Base-by-base conservation (phyloP, 2,888 invertebrate genomes). In the Gastrophysa polygoni region DNA sequence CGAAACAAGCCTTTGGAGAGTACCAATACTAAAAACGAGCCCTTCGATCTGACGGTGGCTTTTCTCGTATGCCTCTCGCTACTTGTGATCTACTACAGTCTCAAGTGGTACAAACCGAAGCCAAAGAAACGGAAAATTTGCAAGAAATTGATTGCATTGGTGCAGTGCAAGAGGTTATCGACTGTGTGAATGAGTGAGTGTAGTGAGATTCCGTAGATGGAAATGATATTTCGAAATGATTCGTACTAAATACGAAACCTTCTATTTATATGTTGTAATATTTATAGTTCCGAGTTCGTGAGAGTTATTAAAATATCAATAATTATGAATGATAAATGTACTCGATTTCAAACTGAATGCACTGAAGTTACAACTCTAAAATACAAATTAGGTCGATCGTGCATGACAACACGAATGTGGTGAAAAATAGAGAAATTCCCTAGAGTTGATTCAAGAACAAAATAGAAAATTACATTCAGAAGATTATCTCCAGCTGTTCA, bases 1-100 rank as follows among this genome's bases (percentile, higher is more conserved):
- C 82, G 86, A 6, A 82, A 81, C 71, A 82, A 80, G 10, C 83
- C 84, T 8, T 83, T 75, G 77, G 29, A 79, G 78, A 16, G 60
- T 4, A 50, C 68, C 20, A 54, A 61, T n/a, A n/a, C n/a, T 46
- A 68, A 68, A 64, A 75, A 62, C 49, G 81, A 72, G 68, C 82
- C 67, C 59, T 80, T 80, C 67, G 81, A 78, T 58, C 65, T 80
- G 24, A 80, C 82, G 0, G 69, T 80, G 4, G 72, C 80, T 2
- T 66, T 80, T 52, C 70, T 84, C 49, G 67, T 83, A 51, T 71
- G 80, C 48, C 66, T 83, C 44, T 74, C 80, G 5, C 68, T 78
- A 28, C 61, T 71, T n/a, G 68, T 76, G 17, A 68, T 81, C 52
- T 81, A 79, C 66, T 76, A 81, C 60, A 76, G 76, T 60, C 68